A percentile compares a stretch with the other conserved stretches of the same genome.
These are phyloP conservation scores for Aphidoletes aphidimyza DNA, from an alignment of 2,888 invertebrate species.

Conservation along the genomic window DNA sequence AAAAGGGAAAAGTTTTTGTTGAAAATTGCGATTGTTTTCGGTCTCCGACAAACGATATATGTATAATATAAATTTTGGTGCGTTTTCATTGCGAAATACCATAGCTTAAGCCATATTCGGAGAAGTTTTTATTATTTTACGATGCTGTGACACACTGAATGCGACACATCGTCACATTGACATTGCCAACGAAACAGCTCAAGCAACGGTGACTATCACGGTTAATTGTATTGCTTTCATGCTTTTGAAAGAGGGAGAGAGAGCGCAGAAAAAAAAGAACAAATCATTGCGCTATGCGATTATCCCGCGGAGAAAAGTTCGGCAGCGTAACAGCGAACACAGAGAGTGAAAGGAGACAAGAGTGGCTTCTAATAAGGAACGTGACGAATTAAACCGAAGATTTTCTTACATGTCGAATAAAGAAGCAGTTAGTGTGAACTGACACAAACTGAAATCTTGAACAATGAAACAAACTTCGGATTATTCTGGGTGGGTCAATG, in stretches of 20 bases:
- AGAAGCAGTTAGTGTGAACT: not conserved
- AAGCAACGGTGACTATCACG: not conserved
- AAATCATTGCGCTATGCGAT: not conserved
- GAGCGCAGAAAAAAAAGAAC: not conserved
- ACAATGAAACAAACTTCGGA: not conserved
- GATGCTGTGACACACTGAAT: not conserved
- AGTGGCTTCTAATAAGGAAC: conserved; percentile 23
- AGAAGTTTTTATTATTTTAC: conserved; percentile 54
- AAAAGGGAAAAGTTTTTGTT: conserved; percentile 53
- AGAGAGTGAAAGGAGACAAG: too few relatives aligned
- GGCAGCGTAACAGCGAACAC: too few relatives aligned
- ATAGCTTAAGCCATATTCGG: not conserved
- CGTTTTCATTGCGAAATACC: not conserved
- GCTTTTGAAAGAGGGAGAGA: not conserved
- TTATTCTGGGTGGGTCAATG: conserved; percentile 25
- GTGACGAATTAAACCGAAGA: conserved; percentile 49
- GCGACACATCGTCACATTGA: conserved; percentile 15
- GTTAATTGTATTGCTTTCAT: conserved; percentile 50
- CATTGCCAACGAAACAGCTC: not conserved
- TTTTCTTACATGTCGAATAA: not conserved
- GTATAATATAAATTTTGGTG: not conserved
- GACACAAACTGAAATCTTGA: not conserved
- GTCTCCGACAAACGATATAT: not conserved
- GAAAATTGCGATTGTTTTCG: conserved; percentile 47
- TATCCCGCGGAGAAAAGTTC: conserved; percentile 23